Conservation (phyloP, 2,888 invertebrate species). For the Ochropleura leucogaster region DNA sequence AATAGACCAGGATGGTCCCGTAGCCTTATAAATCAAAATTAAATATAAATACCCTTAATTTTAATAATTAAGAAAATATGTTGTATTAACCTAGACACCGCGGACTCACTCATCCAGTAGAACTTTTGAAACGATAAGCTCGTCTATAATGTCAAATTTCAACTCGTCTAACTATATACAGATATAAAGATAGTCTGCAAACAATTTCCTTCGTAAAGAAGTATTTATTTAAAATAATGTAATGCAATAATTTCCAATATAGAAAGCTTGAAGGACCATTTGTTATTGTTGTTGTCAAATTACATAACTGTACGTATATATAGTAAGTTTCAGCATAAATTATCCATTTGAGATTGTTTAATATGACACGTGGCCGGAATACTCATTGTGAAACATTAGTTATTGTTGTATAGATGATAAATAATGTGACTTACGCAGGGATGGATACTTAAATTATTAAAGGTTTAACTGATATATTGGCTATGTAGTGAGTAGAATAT, state of each 20-base stretch:
- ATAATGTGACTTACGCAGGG: slow-evolving; percentile 91
- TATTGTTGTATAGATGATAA: slow-evolving; percentile 91
- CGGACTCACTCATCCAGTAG: slow-evolving; percentile 47
- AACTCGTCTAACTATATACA: slow-evolving; percentile 71
- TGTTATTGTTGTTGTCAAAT: slow-evolving; percentile 82
- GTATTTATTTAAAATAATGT: slow-evolving; percentile 71
- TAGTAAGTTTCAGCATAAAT: slow-evolving; percentile 90
- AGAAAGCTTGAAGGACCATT: slow-evolving; percentile 87
- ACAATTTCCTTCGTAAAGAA: slow-evolving; percentile 68
- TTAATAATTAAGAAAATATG: slow-evolving; percentile 50
- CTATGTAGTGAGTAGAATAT: slow-evolving; percentile 93
- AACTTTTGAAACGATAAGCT: slow-evolving; percentile 62
- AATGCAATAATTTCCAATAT: slow-evolving; percentile 83
- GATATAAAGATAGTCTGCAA: slow-evolving; percentile 67
- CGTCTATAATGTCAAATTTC: slow-evolving; percentile 65
- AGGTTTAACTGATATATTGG: slow-evolving; percentile 92
- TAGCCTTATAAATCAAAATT: slow-evolving; percentile 63
- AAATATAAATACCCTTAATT: slow-evolving; percentile 55
- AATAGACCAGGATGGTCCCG: slow-evolving; percentile 64
- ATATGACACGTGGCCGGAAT: slow-evolving; percentile 83
- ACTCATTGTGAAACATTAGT: slow-evolving; percentile 89
- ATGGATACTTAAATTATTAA: slow-evolving; percentile 91
- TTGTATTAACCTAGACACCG: slow-evolving; percentile 53
- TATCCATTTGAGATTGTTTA: slow-evolving; percentile 84
- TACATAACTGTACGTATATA: slow-evolving; percentile 78